phyloP scores from a whole-genome alignment of 2,888 invertebrate genomes.

The Enchytraeus crypticus region DNA sequence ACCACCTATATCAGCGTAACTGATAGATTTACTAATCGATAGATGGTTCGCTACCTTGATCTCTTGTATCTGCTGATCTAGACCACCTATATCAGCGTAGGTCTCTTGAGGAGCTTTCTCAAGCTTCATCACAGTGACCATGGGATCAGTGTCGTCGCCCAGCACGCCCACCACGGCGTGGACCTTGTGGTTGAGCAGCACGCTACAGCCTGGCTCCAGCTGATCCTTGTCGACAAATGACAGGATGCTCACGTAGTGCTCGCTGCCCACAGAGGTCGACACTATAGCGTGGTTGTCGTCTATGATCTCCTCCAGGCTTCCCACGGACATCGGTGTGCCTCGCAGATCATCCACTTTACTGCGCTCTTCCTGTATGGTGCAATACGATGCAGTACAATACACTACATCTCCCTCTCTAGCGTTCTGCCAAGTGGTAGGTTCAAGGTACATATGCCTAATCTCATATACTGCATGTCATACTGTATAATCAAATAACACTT shows the following conservation, averaged over 20 bases:
- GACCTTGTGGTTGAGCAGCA: slow-evolving; percentile 94
- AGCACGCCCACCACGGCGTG: slow-evolving; percentile 96
- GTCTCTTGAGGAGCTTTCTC: slow-evolving; percentile 99
- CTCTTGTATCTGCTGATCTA: no score
- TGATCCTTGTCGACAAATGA: slow-evolving; percentile 99
- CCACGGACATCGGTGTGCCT: slow-evolving; percentile 99
- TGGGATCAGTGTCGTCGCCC: slow-evolving; percentile 98
- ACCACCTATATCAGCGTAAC: no score
- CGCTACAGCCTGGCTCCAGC: slow-evolving; percentile 95
- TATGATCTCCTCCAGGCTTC: slow-evolving; percentile 97
- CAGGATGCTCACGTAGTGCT: slow-evolving; percentile 97
- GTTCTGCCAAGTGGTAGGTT: no score
- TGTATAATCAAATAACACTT: no score
- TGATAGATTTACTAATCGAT: no score
- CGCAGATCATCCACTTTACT: slow-evolving; percentile 96
- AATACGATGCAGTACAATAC: no score
- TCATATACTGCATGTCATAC: no score
- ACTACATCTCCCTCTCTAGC: no score
- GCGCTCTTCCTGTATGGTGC: slow-evolving; percentile 79
- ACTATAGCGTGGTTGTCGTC: slow-evolving; percentile 99
- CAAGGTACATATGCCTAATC: no score
- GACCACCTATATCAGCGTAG: slow-evolving; percentile 94
- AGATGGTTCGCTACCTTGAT: no score
- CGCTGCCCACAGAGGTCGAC: slow-evolving; percentile 95
- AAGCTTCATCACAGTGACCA: slow-evolving; percentile 99